A percentile compares a stretch with the other conserved stretches of the same genome.
These are phyloP conservation scores for Mesoclemmys tuberculata DNA, from an alignment of 2,113 vertebrate genomes.

Conservation along the genomic window DNA sequence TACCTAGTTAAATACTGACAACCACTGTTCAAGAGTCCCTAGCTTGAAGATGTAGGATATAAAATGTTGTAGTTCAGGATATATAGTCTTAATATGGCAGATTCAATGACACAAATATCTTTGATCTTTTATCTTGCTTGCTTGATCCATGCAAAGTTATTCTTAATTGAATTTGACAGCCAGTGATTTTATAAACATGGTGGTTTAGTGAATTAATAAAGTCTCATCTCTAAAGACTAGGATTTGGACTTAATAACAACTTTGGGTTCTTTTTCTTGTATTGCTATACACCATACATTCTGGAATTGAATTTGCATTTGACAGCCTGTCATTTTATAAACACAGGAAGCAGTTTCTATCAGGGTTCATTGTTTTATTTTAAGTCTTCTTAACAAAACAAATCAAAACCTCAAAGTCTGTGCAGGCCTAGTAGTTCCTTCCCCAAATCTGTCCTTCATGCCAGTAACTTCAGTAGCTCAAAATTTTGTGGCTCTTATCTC, in stretches of 20 bases:
- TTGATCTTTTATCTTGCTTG: background rate
- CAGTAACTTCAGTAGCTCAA: background rate
- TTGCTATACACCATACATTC: background rate
- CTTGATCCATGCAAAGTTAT: conserved; percentile 26
- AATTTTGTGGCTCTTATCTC: background rate
- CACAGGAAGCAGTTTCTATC: background rate
- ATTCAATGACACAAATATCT: background rate
- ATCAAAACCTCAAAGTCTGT: background rate
- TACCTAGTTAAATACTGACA: accelerated
- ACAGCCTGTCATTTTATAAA: background rate
- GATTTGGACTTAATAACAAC: background rate
- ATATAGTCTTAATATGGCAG: background rate
- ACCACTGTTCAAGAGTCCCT: background rate
- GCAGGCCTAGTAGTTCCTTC: background rate
- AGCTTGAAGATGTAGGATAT: background rate
- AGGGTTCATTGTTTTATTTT: background rate
- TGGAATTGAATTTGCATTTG: background rate
- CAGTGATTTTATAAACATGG: accelerated
- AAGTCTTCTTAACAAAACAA: background rate
- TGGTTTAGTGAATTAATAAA: background rate
- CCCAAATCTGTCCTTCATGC: background rate
- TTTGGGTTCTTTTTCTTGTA: background rate
- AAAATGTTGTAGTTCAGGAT: background rate
- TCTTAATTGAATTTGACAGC: conserved; percentile 17
- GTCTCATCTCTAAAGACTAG: background rate